Evolutionary conservation across 2,797 vertebrate genomes (phyloP).

Genomic region (Gastrophryne carolinensis): DNA sequence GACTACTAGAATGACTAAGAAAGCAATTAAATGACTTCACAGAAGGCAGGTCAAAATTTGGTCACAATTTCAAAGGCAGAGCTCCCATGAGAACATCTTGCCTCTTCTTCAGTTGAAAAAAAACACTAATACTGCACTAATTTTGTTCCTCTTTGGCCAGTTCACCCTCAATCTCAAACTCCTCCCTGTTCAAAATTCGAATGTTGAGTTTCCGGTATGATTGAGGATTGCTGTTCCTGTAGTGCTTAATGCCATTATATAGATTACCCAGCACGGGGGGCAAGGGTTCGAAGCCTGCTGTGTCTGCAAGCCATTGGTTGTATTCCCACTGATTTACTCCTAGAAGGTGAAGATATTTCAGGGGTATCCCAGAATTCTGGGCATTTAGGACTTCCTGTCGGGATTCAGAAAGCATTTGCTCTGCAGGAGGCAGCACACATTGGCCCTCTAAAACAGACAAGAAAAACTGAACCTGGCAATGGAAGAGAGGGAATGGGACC

Average conservation of each 20-base stretch:
- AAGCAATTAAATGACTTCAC: too few species aligned
- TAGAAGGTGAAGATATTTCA: slow-evolving; percentile 66
- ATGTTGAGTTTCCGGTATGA: slow-evolving; percentile 30
- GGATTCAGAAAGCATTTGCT: slow-evolving; percentile 66
- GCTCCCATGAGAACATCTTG: too few species aligned
- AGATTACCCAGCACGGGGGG: slow-evolving; percentile 60
- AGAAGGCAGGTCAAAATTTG: too few species aligned
- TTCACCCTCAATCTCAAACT: slow-evolving; percentile 27
- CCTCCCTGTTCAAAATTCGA: slow-evolving; percentile 10
- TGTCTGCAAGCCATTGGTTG: slow-evolving; percentile 60
- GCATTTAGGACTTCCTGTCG: slow-evolving; percentile 54
- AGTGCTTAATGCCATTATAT: slow-evolving; percentile 55
- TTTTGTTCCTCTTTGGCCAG: too few species aligned
- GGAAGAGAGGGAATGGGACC: slow-evolving; percentile 74
- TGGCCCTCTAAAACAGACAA: slow-evolving; percentile 66
- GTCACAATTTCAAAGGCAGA: too few species aligned
- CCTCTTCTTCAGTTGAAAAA: too few species aligned
- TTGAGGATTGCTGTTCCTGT: neutral
- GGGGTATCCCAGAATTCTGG: slow-evolving; percentile 53
- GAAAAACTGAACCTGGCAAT: slow-evolving; percentile 70
- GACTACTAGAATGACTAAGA: too few species aligned
- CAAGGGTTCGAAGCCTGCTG: slow-evolving; percentile 62
- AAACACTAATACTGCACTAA: too few species aligned
- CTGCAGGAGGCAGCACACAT: slow-evolving; percentile 60
- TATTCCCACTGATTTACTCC: slow-evolving; percentile 72